phyloP scores from a whole-genome alignment of 2,797 vertebrate genomes.

The Sebastes paucispinis region DNA sequence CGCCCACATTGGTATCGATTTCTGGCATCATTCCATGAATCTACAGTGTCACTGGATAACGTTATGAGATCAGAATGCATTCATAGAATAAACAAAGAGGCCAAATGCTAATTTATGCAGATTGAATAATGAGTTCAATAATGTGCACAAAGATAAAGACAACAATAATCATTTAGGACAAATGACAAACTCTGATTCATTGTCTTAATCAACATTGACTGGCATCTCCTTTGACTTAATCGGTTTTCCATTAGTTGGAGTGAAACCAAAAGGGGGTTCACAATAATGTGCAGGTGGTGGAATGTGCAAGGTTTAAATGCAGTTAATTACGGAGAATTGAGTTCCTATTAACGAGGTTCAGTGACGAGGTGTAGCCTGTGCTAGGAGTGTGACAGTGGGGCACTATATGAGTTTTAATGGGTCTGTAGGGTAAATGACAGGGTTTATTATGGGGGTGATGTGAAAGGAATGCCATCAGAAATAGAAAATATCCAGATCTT shows the following conservation, averaged over 20 bases:
- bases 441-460: background rate
- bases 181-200: constrained; percentile 7
- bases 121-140: background rate
- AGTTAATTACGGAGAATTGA: constrained; percentile 13
- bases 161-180: constrained; percentile 18
- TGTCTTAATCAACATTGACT: constrained; percentile 19
- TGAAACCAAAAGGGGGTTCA: background rate
- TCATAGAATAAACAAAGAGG: constrained; percentile 8
- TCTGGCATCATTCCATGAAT: background rate
- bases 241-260: constrained; percentile 11
- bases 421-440: background rate
- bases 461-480: background rate
- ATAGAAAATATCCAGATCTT: background rate
- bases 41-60: background rate
- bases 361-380: background rate
- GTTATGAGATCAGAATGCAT: background rate
- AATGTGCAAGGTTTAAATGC: background rate
- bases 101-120: constrained; percentile 18
- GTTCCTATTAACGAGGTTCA: constrained; percentile 7
- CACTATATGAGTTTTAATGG: background rate
- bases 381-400: background rate
- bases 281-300: constrained; percentile 1
- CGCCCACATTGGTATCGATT: background rate
- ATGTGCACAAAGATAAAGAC: constrained; percentile 12
- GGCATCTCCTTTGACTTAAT: constrained; percentile 13